phyloP scores from a whole-genome alignment of 1,140 invertebrate genomes.

The Drosophila chauvacae region DNA sequence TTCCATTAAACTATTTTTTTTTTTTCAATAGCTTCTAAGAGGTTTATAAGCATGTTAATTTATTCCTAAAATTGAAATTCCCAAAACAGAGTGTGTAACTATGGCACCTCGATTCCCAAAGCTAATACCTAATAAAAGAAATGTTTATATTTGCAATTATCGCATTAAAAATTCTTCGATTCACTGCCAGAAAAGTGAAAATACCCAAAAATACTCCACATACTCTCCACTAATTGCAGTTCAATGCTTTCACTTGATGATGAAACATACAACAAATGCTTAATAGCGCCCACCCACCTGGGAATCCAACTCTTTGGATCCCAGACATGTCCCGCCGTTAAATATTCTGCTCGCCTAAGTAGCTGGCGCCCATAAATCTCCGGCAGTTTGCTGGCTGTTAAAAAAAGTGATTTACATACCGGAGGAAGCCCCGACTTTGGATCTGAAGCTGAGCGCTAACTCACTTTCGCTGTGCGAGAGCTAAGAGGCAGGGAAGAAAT shows the following conservation, averaged over 20 bases:
- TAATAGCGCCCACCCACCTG: conserved; percentile 32
- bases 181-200: conserved; percentile 38
- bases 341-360: conserved; percentile 52
- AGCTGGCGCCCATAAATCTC: conserved; percentile 47
- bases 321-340: conserved; percentile 41
- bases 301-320: conserved; percentile 24
- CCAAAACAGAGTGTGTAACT: background rate
- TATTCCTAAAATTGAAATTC: background rate
- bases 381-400: conserved; percentile 29
- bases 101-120: background rate
- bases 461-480: conserved; percentile 42
- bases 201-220: conserved; percentile 4
- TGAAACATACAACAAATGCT: background rate
- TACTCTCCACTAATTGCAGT: conserved; percentile 30
- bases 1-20: background rate
- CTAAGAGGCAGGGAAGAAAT: conserved; percentile 25
- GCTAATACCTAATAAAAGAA: background rate
- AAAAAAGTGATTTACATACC: conserved; percentile 52
- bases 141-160: background rate
- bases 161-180: conserved; percentile 3
- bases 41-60: background rate
- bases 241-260: conserved; percentile 34
- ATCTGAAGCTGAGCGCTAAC: conserved; percentile 23
- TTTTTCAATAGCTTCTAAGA: background rate
- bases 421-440: conserved; percentile 34